Evolutionary conservation across 2,797 vertebrate genomes (phyloP).

Genomic region (Acropternis orthonyx): DNA sequence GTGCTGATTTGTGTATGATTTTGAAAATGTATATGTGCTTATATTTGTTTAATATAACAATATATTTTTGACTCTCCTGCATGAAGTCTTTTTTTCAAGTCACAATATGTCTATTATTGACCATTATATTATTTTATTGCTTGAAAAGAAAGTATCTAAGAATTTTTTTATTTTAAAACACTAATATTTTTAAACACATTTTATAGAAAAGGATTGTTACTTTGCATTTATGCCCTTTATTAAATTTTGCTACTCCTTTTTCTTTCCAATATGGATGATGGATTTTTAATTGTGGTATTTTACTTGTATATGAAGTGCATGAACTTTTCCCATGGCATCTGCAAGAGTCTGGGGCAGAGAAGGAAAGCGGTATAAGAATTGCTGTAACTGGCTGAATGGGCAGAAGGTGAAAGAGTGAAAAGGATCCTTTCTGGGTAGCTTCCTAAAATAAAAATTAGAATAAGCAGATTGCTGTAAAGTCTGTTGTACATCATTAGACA

Average conservation of each 20-base stretch:
- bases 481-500: neutral
- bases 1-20: neutral
- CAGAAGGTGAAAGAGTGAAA: neutral
- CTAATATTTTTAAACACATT: neutral
- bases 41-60: neutral
- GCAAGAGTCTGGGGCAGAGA: neutral
- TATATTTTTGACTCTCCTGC: neutral
- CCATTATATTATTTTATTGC: neutral
- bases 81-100: neutral
- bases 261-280: neutral
- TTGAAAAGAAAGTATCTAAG: neutral
- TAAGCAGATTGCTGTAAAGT: neutral
- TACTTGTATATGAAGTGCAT: neutral
- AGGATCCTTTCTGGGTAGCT: neutral
- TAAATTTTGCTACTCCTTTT: neutral
- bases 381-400: neutral
- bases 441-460: constrained; percentile 2
- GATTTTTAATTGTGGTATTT: neutral
- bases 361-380: neutral
- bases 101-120: neutral
- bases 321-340: neutral
- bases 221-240: neutral
- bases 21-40: neutral
- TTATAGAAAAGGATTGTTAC: neutral
- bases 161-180: neutral